These are phyloP conservation scores for Hipposideros armiger DNA, from an alignment of 2,113 vertebrate species.

Conservation along the genomic window DNA sequence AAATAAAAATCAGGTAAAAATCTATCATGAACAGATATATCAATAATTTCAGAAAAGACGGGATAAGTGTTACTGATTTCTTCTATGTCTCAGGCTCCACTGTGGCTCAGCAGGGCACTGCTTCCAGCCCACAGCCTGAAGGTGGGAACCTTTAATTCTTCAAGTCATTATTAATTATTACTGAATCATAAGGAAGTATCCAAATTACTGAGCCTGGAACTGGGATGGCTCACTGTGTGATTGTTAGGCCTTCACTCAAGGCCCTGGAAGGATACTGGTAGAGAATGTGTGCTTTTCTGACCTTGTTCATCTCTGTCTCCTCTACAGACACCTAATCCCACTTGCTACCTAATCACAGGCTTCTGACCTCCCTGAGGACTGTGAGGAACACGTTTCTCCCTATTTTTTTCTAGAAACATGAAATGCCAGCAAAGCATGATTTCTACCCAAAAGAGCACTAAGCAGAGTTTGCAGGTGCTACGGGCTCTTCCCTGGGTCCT, in stretches of 20 bases:
- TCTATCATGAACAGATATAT: background rate
- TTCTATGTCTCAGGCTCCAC: background rate
- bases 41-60: background rate
- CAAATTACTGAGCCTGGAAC: background rate
- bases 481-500: background rate
- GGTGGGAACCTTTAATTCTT: background rate
- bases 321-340: background rate
- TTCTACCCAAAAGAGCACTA: slow-evolving; percentile 16
- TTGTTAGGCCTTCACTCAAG: background rate
- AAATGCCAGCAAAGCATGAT: slow-evolving; percentile 63
- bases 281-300: background rate
- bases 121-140: background rate
- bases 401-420: slow-evolving; percentile 62
- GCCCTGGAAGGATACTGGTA: background rate
- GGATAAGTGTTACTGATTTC: background rate
- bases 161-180: slow-evolving; percentile 42
- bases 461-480: slow-evolving; percentile 30
- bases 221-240: background rate
- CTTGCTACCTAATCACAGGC: background rate
- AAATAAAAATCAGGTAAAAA: slow-evolving; percentile 41
- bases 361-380: background rate
- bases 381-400: background rate
- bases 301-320: background rate
- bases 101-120: background rate
- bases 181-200: slow-evolving; percentile 37